Base-by-base conservation (phyloP, 2,113 vertebrate species). In the Hemibagrus wyckioides region DNA sequence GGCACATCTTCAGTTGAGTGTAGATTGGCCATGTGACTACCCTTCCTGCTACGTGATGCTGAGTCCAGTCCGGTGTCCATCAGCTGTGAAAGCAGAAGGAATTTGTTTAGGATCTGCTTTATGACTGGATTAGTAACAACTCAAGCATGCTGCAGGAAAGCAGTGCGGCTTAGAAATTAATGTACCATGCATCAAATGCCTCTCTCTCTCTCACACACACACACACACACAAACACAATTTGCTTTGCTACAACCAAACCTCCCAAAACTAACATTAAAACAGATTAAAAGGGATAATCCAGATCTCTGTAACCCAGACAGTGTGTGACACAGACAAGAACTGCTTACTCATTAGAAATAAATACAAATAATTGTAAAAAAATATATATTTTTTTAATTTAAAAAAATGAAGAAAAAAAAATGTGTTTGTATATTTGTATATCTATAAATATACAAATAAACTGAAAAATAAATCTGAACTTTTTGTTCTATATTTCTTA, bases 51-150 rank as follows among this genome's bases (percentile, higher is more conserved):
- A 77, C 57, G 80, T 65, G 61, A 85, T 8, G 87, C 86, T 63
- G 77, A 82, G 59, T 76, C 36, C 44, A 44, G 41, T 86, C 85
- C 84, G 11, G 41, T 39, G 57, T 67, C 52, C 67, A 89, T 91
- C 89, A 39, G 88, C 95, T 95, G 95, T 81, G 88, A 87, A 88
- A 50, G 90, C 84, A 82, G 56, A 84, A 59, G 61, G 84, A 63
- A n/a, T 25, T 36, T 33, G 8, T 25, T 84, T n/a, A 41, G 52
- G 13, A 28, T 10, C 9, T 54, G 75, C 3, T 65, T 33, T 52
- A 56, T 79, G 28, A 41, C 25, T n/a, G 6, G 28, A 41, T 25
- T n/a, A 19, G 2, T 23, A 30, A 1, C 4, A 30, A 44, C 9
- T 4, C 28, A 25, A 33, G 19, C 25, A 77, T 63, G 21, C 36